Evolutionary conservation across 2,888 invertebrate genomes (phyloP).

Genomic region (Julus scanicus): DNA sequence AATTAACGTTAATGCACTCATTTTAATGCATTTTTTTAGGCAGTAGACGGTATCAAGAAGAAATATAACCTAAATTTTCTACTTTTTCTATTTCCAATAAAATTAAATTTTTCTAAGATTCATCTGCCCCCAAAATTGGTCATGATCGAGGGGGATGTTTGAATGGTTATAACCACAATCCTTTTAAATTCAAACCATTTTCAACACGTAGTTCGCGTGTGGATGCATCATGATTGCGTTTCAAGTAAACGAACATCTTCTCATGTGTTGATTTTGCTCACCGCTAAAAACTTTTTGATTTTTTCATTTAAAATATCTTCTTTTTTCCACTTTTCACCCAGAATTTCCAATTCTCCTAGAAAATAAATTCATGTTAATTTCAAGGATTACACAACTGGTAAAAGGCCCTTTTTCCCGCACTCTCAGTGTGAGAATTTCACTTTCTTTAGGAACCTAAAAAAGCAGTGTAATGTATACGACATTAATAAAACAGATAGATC

Average conservation of each 20-base stretch:
- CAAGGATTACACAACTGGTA: not conserved
- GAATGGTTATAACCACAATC: not conserved
- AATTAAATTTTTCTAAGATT: not conserved
- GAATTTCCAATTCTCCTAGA: constrained; percentile 63
- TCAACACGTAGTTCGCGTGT: not conserved
- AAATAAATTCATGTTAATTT: constrained; percentile 58
- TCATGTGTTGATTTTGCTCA: constrained; percentile 68
- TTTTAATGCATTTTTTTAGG: constrained; percentile 20
- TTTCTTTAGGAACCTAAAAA: not conserved
- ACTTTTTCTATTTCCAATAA: not conserved
- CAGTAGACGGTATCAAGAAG: not conserved
- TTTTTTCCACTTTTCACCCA: constrained; percentile 81
- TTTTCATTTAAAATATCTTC: constrained; percentile 88
- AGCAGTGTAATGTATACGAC: constrained; percentile 9
- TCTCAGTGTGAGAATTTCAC: not conserved
- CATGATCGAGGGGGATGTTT: not conserved
- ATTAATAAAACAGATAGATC: constrained; percentile 27
- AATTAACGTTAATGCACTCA: constrained; percentile 33
- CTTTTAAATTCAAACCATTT: constrained; percentile 22
- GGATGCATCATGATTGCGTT: constrained; percentile 20
- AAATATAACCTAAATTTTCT: not conserved
- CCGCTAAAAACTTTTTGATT: constrained; percentile 94
- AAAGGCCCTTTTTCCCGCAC: not conserved
- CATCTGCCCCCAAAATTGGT: not conserved
- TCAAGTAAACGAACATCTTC: not conserved